Base-by-base conservation (phyloP, 1,140 invertebrate species). In the Chymomyza costata region DNA sequence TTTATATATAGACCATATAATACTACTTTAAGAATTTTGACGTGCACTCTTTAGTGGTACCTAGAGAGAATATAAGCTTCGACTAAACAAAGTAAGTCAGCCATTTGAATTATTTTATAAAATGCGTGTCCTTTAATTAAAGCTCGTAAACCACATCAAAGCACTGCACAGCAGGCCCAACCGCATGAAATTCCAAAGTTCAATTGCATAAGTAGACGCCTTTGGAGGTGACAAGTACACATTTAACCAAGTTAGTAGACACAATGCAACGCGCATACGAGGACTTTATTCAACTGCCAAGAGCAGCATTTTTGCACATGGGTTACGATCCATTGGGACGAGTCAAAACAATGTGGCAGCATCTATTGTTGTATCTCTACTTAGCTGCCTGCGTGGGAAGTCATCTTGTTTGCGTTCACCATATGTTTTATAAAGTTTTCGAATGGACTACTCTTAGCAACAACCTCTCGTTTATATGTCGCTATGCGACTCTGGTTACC, bases 401-500 rank as follows among this genome's bases (percentile, higher is more conserved):
- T 15, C 67, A 70, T 6, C 7, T n/a, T 0, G 3, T 54, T 7
- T 56, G 43, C 8, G 31, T 61, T 18, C 14, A 8, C 6, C 13
- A 48, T 6, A 61, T 71, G 56, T 2, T 65, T 0, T 35, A 35
- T 14, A 62, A 55, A 0, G 48, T 70, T 0, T 10, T 56, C 2
- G 55, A 71, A 21, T 35, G 30, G 10, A 54, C 28, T 2, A 65
- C 56, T 2, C 50, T 65, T 17, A 32, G 40, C 0, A 40, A 10
- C 25, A 6, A 52, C 18, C 2, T 43, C 0, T 5, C 44, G 2
- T 31, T 71, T 11, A 35, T 70, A 1, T 66, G 66, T 28, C 67
- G 67, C 3, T 70, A 70, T n/a, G 28, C 15, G 3, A 70, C 55
- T 6, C 19, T 60, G 38, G 43, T 71, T 2, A 70, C 51, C 15